Base-by-base conservation (phyloP, 2,888 invertebrate species). In the Acleris literana region DNA sequence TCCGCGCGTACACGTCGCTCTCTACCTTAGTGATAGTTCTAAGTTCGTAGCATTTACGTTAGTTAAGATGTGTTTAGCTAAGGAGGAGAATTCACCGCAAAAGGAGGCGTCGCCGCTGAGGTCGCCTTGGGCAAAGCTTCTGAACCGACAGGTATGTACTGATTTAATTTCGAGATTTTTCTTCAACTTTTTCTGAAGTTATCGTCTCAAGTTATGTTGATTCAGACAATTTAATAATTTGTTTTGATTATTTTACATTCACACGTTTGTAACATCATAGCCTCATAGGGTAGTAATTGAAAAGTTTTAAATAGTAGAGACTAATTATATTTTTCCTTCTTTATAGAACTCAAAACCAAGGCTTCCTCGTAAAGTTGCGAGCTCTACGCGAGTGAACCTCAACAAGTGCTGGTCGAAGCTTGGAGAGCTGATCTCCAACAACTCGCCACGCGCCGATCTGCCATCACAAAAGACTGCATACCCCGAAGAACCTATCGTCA, bases 321-420 rank as follows among this genome's bases (percentile, higher is more conserved):
- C 68, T 78, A 69, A 76, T 71, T 63, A 70, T 70, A 51, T 66
- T 74, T 73, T 74, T 78, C 80, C 74, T 74, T 84, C 81, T 69
- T 93, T 80, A 70, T 91, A 94, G 94, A 90, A 89, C 78, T 84
- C 90, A 69, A 94, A 93, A 75, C 94, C 94, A 49, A 90, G 91
- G 76, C 89, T 95, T 68, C 93, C 94, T 16, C 87, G 94, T 70
- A 93, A 92, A 75, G 90, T 94, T 78, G 87, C 93, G 55, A 85
- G 87, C 73, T 93, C 94, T 43, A 91, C 94, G 75, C 93, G 93
- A 73, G 93, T 95, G 80, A 95, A 95, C 82, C 88, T 95, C 71
- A 95, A 95, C 85, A 92, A 93, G 82, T 94, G 94, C 83, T 95
- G 95, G 95, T 92, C 93, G 71, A 93, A 93, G 80, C 93, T 95